Percentiles rank a stretch among this genome's conserved stretches.
These are phyloP conservation scores for Ditylenchus dipsaci DNA, from an alignment of 1,140 invertebrate species.

Conservation along the genomic window DNA sequence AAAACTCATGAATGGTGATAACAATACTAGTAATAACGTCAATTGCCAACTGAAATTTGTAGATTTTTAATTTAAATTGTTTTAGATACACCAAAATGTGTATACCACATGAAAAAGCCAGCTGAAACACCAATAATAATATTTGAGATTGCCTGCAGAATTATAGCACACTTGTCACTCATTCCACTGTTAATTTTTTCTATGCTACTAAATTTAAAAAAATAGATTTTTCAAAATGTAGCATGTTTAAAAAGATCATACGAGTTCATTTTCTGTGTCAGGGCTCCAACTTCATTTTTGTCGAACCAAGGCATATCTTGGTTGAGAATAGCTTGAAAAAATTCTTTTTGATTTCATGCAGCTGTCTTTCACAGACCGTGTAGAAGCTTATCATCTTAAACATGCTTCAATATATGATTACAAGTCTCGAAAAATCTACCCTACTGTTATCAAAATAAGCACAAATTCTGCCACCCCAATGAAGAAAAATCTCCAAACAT, in stretches of 20 bases:
- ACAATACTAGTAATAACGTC: constrained; percentile 37
- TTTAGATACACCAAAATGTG: too few relatives aligned
- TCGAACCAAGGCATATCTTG: constrained; percentile 70
- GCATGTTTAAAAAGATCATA: constrained; percentile 2
- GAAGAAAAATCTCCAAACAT: constrained; percentile 29
- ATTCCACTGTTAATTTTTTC: constrained; percentile 81
- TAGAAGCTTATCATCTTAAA: constrained; percentile 58
- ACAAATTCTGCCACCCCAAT: constrained; percentile 26
- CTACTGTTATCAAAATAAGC: constrained; percentile 24
- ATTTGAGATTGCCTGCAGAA: constrained; percentile 63
- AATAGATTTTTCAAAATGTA: neutral
- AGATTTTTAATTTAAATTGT: neutral
- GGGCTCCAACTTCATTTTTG: constrained; percentile 25
- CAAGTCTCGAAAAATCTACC: neutral
- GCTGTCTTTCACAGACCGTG: constrained; percentile 63
- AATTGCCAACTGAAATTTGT: constrained; percentile 36
- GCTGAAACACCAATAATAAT: constrained; percentile 35
- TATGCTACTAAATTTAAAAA: constrained; percentile 68
- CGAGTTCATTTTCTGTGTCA: constrained; percentile 37
- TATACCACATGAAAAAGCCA: constrained; percentile 30
- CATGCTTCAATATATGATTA: neutral
- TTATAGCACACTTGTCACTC: constrained; percentile 76
- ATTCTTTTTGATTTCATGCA: constrained; percentile 68
- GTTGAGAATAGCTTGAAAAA: constrained; percentile 74
- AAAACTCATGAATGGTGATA: constrained; percentile 39